Evolutionary conservation across 2,888 invertebrate species (phyloP).

Genomic region (Chrysolina haemoptera): DNA sequence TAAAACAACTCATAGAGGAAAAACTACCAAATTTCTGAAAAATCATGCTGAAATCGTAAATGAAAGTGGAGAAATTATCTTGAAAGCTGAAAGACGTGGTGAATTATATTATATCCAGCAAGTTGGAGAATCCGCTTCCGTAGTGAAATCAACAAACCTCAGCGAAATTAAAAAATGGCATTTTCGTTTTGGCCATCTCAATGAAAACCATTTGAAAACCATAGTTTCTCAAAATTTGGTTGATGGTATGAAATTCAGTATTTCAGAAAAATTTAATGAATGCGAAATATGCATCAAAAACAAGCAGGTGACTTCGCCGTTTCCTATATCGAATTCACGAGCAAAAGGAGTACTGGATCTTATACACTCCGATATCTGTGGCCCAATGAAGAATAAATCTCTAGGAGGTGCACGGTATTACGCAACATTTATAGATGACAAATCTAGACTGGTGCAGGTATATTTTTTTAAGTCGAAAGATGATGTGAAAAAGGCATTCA

Average conservation of each 20-base stretch:
- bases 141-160: background rate
- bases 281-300: conserved; percentile 20
- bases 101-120: conserved; percentile 13
- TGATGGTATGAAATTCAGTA: conserved; percentile 1
- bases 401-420: conserved; percentile 2
- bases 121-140: background rate
- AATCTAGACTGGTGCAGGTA: background rate
- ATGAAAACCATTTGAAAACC: conserved; percentile 6
- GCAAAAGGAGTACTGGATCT: background rate
- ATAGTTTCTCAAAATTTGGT: background rate
- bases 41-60: no score
- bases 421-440: conserved; percentile 11
- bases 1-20: no score
- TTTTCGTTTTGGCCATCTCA: conserved; percentile 3
- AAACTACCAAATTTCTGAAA: no score
- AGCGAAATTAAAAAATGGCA: conserved; percentile 14
- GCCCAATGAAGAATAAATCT: background rate
- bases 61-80: background rate
- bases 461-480: conserved; percentile 20
- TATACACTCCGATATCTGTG: conserved; percentile 14
- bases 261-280: background rate
- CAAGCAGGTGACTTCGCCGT: background rate
- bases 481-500: background rate
- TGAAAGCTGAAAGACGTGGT: background rate
- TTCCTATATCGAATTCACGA: background rate